Evolutionary conservation across 2,888 invertebrate genomes (phyloP), one percentile per base, ranked within the genome.

Genomic region (Dyspetes luteomarginatus): DNA sequence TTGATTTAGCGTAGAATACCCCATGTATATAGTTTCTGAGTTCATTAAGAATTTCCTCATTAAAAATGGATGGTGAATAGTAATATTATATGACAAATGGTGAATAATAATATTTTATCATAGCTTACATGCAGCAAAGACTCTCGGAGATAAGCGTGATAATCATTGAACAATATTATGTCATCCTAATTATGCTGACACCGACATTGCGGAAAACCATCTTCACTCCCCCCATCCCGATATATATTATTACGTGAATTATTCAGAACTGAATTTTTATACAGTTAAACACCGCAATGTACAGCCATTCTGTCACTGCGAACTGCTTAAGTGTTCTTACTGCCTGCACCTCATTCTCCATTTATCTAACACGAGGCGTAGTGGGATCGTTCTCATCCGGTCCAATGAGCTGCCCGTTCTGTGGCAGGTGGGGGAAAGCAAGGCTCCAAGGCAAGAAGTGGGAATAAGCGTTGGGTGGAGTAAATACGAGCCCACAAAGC

Each of bases 161-260:
- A 52, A 55, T 36, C 55, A 71, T 60, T 26, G 17, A 52, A 69
- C 52, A 17, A 73, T 26, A 71, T 71, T 75, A 60, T 60, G 43
- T 71, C 65, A 65, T 19, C 26, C 41, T 7, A n/a, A n/a, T n/a
- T 28, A 15, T 15, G 43, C 52, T 43, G 62, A 43, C 75, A 58
- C 71, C 75, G 60, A 58, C 30, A 45, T 55, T 22, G 68, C 9
- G 19, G 7, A 22, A 36, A 56, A n/a, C 9, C 2, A 28, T 45
- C 30, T 50, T 56, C 22, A 5, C 56, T 56, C 26, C 24, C 28
- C 4, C 19, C 9, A 19, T 45, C 5, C 9, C 15, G 28, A 5
- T 28, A 9, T 28, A 30, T 12, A 24, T 62, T 43, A 26, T 15
- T n/a, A 0, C 19, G 28, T 12, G 12, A 4, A 22, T 28, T 0